Percentiles rank a stretch among this genome's conserved stretches.
phyloP scores from a whole-genome alignment of 2,113 vertebrate species.

The Sisor rabdophorus region DNA sequence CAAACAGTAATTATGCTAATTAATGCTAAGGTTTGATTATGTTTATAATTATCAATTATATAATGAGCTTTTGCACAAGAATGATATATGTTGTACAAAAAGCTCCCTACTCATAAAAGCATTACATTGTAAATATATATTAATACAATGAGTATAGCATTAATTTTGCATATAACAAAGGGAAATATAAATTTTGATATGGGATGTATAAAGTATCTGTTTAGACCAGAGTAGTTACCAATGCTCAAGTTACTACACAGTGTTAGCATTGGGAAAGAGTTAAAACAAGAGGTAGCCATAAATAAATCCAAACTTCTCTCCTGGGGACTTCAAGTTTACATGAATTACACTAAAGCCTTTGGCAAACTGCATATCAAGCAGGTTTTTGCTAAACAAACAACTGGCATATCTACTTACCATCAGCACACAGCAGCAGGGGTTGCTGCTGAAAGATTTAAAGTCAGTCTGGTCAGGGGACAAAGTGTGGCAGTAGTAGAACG shows the following conservation, averaged over 20 bases:
- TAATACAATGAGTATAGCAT: too few relatives aligned
- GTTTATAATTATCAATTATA: not conserved
- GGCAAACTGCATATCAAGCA: conserved; percentile 74
- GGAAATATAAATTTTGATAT: too few relatives aligned
- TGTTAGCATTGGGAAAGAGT: conserved; percentile 49
- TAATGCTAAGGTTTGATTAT: not conserved
- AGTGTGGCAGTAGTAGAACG: conserved; percentile 32
- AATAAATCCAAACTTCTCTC: conserved; percentile 71
- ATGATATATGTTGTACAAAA: not conserved
- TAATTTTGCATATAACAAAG: too few relatives aligned
- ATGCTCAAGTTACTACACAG: not conserved
- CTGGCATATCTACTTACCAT: conserved; percentile 70
- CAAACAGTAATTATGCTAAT: not conserved
- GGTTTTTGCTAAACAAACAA: conserved; percentile 72
- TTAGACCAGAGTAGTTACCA: conserved; percentile 2
- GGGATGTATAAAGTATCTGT: not conserved
- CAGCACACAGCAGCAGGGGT: conserved; percentile 58
- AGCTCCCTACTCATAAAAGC: not conserved
- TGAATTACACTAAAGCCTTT: conserved; percentile 75
- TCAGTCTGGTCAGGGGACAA: conserved; percentile 41
- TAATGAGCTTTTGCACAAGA: not conserved
- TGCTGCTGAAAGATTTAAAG: conserved; percentile 57
- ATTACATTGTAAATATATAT: not conserved
- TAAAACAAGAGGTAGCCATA: conserved; percentile 64
- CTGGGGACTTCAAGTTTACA: conserved; percentile 70